Conservation (phyloP, 2,888 invertebrate species). For the Escarpia spicata region DNA sequence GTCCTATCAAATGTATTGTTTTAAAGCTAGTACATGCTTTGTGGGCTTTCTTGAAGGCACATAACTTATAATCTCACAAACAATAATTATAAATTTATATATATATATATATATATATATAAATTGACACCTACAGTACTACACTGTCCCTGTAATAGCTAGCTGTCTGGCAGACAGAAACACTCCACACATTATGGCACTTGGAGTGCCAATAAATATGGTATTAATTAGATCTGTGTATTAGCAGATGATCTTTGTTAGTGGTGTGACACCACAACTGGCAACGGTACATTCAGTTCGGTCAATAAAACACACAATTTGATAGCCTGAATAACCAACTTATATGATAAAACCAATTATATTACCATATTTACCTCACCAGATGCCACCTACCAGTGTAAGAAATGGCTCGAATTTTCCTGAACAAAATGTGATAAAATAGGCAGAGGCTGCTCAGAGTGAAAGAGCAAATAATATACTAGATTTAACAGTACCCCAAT, state of each 20-base stretch:
- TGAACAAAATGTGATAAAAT: neutral
- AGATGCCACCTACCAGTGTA: neutral
- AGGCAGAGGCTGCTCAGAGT: too few relatives aligned
- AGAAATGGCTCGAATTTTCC: neutral
- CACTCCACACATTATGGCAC: neutral
- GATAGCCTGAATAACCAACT: neutral
- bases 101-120: too few relatives aligned
- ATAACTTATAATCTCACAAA: too few relatives aligned
- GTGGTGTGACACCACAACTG: neutral
- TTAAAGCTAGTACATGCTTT: too few relatives aligned
- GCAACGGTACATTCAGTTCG: neutral
- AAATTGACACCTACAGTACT: neutral
- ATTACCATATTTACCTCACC: neutral
- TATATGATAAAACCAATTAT: neutral
- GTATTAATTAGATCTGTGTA: neutral
- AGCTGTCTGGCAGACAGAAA: neutral
- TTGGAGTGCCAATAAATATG: neutral
- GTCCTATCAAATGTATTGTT: too few relatives aligned
- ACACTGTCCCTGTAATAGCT: neutral
- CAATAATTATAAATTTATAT: too few relatives aligned
- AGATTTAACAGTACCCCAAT: too few relatives aligned
- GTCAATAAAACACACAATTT: neutral
- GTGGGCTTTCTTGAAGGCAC: too few relatives aligned
- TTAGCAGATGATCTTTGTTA: neutral
- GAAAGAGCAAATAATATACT: too few relatives aligned